Conservation (phyloP, 2,888 invertebrate species). For the Encarsia formosa region DNA sequence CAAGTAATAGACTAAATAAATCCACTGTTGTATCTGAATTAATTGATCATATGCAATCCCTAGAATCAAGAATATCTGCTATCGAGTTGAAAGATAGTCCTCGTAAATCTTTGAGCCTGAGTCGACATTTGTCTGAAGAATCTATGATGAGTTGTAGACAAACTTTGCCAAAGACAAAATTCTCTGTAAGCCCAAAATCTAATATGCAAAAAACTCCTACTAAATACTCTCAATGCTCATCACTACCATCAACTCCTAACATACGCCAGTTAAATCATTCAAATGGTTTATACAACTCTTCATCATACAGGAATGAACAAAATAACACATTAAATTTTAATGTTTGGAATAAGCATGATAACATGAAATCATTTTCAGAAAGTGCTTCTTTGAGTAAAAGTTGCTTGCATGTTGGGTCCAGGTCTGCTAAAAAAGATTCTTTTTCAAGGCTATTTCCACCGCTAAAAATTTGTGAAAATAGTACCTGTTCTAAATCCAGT, state of each 20-base stretch:
- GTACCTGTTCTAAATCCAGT: constrained; percentile 25
- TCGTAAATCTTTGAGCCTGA: constrained; percentile 28
- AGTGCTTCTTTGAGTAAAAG: constrained; percentile 27
- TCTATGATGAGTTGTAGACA: constrained; percentile 22
- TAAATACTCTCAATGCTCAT: constrained; percentile 37
- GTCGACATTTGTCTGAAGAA: constrained; percentile 14
- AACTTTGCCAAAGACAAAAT: constrained; percentile 31
- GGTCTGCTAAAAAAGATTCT: constrained; percentile 29
- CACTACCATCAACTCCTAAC: constrained; percentile 44
- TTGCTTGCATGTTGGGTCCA: constrained; percentile 36
- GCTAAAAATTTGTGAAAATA: constrained; percentile 26
- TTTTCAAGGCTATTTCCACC: constrained; percentile 19
- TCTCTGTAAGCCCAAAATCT: constrained; percentile 37
- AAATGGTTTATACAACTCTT: no score
- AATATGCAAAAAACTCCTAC: constrained; percentile 38
- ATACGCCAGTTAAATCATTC: constrained; percentile 21
- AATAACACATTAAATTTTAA: constrained; percentile 33
- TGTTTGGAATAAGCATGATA: constrained; percentile 35
- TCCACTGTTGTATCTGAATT: constrained; percentile 60
- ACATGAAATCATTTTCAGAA: constrained; percentile 32
- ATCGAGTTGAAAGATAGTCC: constrained; percentile 52
- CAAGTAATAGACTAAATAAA: constrained; percentile 30
- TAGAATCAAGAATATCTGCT: constrained; percentile 53
- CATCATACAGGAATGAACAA: constrained; percentile 13
- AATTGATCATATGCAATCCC: constrained; percentile 61